Base-by-base conservation (phyloP, 2,888 invertebrate genomes). In the Cloeon dipterum region DNA sequence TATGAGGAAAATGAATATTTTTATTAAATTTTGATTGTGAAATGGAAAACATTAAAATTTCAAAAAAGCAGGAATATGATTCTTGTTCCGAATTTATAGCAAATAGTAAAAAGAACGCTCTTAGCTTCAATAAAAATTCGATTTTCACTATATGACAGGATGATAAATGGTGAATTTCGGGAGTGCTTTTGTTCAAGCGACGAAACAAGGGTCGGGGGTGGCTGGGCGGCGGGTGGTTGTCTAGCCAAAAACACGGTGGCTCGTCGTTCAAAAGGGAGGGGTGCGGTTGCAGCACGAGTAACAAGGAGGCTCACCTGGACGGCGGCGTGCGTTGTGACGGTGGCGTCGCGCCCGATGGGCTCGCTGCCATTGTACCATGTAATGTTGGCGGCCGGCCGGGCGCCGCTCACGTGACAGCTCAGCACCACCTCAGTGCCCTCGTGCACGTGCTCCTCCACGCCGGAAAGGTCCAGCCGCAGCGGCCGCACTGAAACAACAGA, bases 401-500 rank as follows among this genome's bases (percentile, higher is more conserved):
- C 85, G 0, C 82, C 85, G 25, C 66, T 66, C 3, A 82, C 81
- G 44, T 59, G 58, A 53, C 89, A 89, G 52, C 72, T 67, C 42
- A 89, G 65, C 37, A 74, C 68, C 37, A 88, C 75, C 47, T 74
- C 68, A 5, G 74, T 74, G 19, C 82, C 85, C 49, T 81, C 76
- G 7, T 76, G 73, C 20, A 78, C 78, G 54, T 83, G 77, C 46
- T 73, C 70, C 29, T 73, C 70, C 14, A 79, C 72, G 3, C 85
- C 83, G 19, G 66, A 64, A 47, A 88, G 65, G 46, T 69, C 66
- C 53, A 85, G 74, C 50, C 67, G 69, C 49, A 74, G 70, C 3
- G 88, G 86, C 29, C 79, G 73, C 36, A 88, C 88, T 88, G 68
- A n/a, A n/a, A n/a, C n/a, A n/a, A n/a, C n/a, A n/a, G n/a, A n/a